Percentiles rank a stretch among this genome's conserved stretches.
Evolutionary conservation across 1,140 invertebrate genomes (phyloP).

Genomic region (Tetramorium parvispinum): DNA sequence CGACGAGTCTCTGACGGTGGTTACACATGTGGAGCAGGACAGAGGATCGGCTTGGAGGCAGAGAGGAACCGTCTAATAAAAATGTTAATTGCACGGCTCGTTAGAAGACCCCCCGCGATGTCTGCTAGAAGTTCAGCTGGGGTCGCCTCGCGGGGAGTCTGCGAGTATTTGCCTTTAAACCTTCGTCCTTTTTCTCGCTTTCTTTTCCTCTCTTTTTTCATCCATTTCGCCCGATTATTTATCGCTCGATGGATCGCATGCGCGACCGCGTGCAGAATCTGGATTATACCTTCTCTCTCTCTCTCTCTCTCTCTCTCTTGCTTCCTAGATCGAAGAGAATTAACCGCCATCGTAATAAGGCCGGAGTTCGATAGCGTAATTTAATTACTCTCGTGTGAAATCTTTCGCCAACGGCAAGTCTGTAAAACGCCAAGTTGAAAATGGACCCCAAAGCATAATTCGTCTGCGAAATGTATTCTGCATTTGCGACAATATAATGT

Average conservation of each 20-base stretch:
- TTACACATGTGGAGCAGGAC: slow-evolving; percentile 69
- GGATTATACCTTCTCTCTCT: slow-evolving; percentile 60
- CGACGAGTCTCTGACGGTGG: slow-evolving; percentile 33
- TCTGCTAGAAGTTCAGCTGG: slow-evolving; percentile 82
- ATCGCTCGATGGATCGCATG: slow-evolving; percentile 74
- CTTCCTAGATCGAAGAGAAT: slow-evolving; percentile 63
- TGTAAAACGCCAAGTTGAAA: not conserved
- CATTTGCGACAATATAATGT: not conserved
- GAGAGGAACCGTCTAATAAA: slow-evolving; percentile 81
- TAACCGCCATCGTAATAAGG: slow-evolving; percentile 53
- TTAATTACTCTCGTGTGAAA: slow-evolving; percentile 27
- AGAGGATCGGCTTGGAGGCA: slow-evolving; percentile 67
- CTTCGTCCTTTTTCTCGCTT: slow-evolving; percentile 64
- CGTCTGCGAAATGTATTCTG: slow-evolving; percentile 27
- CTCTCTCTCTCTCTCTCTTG: not conserved
- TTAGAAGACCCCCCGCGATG: slow-evolving; percentile 84
- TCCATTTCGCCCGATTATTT: slow-evolving; percentile 79
- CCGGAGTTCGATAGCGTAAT: slow-evolving; percentile 39
- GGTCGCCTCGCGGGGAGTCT: slow-evolving; percentile 84
- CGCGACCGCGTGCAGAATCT: slow-evolving; percentile 67
- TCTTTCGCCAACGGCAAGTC: slow-evolving; percentile 8
- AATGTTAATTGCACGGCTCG: slow-evolving; percentile 85
- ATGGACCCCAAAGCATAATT: not conserved
- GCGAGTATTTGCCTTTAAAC: slow-evolving; percentile 79
- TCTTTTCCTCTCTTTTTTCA: slow-evolving; percentile 43